Evolutionary conservation across 2,113 vertebrate species (phyloP), one percentile per base, ranked within the genome.

Genomic region (Gallinago undulata): DNA sequence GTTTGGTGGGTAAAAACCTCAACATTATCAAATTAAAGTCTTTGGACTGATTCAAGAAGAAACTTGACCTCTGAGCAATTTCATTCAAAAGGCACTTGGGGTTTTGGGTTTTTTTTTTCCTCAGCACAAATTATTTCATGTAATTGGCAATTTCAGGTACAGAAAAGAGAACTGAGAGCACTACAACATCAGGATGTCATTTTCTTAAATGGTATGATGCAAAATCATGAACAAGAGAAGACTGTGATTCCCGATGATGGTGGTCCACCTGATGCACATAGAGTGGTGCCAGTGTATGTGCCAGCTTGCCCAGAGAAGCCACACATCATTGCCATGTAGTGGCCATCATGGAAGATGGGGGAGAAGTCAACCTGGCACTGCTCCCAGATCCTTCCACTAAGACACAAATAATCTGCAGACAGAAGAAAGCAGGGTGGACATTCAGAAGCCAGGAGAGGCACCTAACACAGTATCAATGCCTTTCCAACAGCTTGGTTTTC

Each of bases 241-340:
- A 66, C 43, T 1, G 0, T 19, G 37, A 75, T 45, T 76, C 67
- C 31, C 0, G 1, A 28, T 7, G 27, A 28, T 10, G 23, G 50
- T 0, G 0, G 55, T 50, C 33, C 0, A 6, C 30, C 25, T 84
- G 82, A 41, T 2, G 9, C 51, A 35, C 53, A 1, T 1, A 28
- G 31, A 90, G 39, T 56, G 21, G 23, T 14, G 25, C n/a, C 13
- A 17, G 47, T 14, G 11, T 31, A 56, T 0, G 0, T 45, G 64
- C 62, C 91, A 78, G 62, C 45, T 25, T 13, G 4, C 63, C 72
- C 48, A 19, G 21, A 75, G 48, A 72, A 50, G 43, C 16, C 12
- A 19, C 53, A 23, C 37, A 80, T 75, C 13, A 21, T 67, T 33
- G 28, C 64, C 2, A 2, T 1, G 2, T 30, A 68, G 56, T 15